Base-by-base conservation (phyloP, 2,113 vertebrate genomes). In the Clarias macrocephalus region DNA sequence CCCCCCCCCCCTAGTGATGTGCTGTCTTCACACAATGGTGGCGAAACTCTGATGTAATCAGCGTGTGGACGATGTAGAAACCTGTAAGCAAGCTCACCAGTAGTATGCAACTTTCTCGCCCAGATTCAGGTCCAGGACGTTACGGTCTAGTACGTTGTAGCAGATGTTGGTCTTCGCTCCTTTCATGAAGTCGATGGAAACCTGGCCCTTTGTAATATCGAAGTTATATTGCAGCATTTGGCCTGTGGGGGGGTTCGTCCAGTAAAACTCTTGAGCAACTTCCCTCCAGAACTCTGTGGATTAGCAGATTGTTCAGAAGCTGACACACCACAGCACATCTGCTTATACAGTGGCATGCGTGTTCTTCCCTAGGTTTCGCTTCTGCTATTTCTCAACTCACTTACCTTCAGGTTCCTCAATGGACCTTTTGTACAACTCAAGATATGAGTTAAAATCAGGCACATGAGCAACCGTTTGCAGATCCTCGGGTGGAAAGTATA, bases 91-190 rank as follows among this genome's bases (percentile, higher is more conserved):
- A n/a, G 65, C 93, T 96, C 94, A 96, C 96, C 96, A 96, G 93
- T 95, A 94, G 89, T 91, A 96, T 52, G 96, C 96, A 80, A 96
- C 94, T 91, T 94, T 94, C 21, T 95, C 93, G 37, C 95, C 94
- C 13, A 95, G 93, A 73, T 92, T 94, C 85, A 88, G 92, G 66
- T 95, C 95, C 85, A 57, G 89, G 63, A 96, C 93, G 79, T 95
- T 95, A 81, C 95, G 92, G 92, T 96, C 96, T 86, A 96, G 91
- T 76, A 96, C 90, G 33, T 96, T 96, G 90, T 96, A 96, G 91
- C 96, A 96, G 6, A 96, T 93, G 89, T 96, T 96, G 88, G 96
- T 96, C 91, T 94, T 95, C 63, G 95, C 95, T 63, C 95, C 96
- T 87, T 96, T 95, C 95, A 96, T 95, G 90, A 93, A 96, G 84